phyloP scores from a whole-genome alignment of 1,140 invertebrate genomes.

The Eurosta solidaginis region DNA sequence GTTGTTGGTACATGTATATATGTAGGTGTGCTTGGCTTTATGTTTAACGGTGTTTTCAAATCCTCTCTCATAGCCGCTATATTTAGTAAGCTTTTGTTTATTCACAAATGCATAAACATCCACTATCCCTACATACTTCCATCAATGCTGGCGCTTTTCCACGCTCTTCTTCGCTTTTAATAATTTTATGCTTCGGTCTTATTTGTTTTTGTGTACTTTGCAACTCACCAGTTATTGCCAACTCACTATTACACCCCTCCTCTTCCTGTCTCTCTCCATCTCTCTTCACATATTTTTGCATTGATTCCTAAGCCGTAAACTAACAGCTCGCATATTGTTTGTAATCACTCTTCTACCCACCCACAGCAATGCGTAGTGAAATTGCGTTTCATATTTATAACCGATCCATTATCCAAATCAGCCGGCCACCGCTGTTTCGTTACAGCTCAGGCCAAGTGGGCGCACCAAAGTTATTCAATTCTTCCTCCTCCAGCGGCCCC shows the following conservation, averaged over 20 bases:
- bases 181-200: not conserved
- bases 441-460: no score
- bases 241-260: constrained; percentile 7
- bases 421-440: no score
- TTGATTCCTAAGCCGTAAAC: constrained; percentile 1
- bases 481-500: no score
- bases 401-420: no score
- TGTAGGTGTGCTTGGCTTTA: not conserved
- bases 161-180: not conserved
- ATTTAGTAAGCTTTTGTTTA: not conserved
- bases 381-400: no score
- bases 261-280: no score
- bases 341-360: not conserved
- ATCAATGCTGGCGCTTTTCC: not conserved
- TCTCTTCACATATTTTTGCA: not conserved
- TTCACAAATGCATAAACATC: not conserved
- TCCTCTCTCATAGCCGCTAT: not conserved
- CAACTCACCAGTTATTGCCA: not conserved
- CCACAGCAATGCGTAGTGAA: not conserved
- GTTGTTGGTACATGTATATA: not conserved
- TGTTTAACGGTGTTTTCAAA: not conserved
- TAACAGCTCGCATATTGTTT: not conserved
- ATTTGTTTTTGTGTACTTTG: not conserved
- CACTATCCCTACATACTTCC: not conserved
- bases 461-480: no score